A percentile compares a stretch with the other conserved stretches of the same genome.
Evolutionary conservation across 2,888 invertebrate genomes (phyloP).

Genomic region (Diogma glabrata): DNA sequence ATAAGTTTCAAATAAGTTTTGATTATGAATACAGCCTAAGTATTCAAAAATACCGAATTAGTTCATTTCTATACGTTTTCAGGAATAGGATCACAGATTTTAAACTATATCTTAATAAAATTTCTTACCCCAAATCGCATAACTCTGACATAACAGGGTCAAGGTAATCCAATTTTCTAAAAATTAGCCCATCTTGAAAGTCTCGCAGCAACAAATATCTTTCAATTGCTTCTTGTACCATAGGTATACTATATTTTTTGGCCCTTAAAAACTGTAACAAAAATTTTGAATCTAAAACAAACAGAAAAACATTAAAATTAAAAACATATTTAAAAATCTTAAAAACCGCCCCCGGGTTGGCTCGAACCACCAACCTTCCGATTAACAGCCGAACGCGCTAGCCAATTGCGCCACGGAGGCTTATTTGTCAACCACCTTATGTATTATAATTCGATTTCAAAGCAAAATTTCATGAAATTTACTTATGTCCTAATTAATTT

Average conservation of each 20-base stretch:
- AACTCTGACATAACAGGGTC: slow-evolving; percentile 60
- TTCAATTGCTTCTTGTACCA: slow-evolving; percentile 66
- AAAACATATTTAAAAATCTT: slow-evolving; percentile 29
- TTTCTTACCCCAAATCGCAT: slow-evolving; percentile 52
- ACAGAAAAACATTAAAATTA: background rate
- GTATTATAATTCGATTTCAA: background rate
- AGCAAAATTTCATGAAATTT: background rate
- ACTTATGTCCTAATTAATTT: background rate
- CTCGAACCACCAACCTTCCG: slow-evolving; percentile 35
- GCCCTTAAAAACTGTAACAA: slow-evolving; percentile 65
- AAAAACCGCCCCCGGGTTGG: slow-evolving; percentile 70
- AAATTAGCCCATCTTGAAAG: slow-evolving; percentile 64
- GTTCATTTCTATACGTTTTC: background rate
- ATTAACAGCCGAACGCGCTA: slow-evolving; percentile 6
- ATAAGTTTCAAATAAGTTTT: no score
- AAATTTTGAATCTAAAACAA: slow-evolving; percentile 42
- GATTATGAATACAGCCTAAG: no score
- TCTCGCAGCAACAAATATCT: slow-evolving; percentile 65
- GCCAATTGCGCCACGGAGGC: slow-evolving; percentile 47
- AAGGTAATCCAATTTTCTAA: slow-evolving; percentile 58
- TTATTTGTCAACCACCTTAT: background rate
- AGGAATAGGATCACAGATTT: background rate
- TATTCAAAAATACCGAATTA: no score
- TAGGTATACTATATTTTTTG: slow-evolving; percentile 69
- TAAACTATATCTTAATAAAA: background rate